Percentiles rank a stretch among this genome's conserved stretches.
These are phyloP conservation scores for Pseudococcus viburni DNA, from an alignment of 2,888 invertebrate genomes.

Conservation along the genomic window DNA sequence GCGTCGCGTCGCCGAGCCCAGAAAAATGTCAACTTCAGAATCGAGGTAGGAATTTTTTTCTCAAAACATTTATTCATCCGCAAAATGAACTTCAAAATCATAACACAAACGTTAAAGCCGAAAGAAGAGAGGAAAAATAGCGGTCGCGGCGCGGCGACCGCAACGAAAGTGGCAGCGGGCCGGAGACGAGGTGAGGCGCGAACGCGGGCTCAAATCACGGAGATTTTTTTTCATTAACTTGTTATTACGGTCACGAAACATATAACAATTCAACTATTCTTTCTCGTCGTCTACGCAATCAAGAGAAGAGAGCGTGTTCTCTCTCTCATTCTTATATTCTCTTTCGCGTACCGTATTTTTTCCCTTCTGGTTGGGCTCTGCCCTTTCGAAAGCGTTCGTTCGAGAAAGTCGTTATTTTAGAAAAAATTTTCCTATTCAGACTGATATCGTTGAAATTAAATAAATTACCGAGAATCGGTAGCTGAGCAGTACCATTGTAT, in stretches of 20 bases:
- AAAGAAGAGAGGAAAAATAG: background rate
- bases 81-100: constrained; percentile 37
- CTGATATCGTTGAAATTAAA: constrained; percentile 30
- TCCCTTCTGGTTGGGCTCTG: background rate
- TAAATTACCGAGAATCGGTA: constrained; percentile 24
- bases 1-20: constrained; percentile 14
- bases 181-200: background rate
- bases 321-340: background rate
- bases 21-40: constrained; percentile 36
- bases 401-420: background rate
- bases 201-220: background rate
- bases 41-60: background rate
- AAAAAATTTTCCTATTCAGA: constrained; percentile 4
- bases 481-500: background rate
- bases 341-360: background rate
- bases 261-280: constrained; percentile 18
- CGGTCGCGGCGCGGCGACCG: background rate
- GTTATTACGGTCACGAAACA: constrained; percentile 39
- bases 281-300: constrained; percentile 21
- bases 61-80: constrained; percentile 35
- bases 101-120: background rate
- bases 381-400: constrained; percentile 2
- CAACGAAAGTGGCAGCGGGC: background rate
- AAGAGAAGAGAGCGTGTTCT: constrained; percentile 25
- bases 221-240: constrained; percentile 39